These are phyloP conservation scores for Ophion obscuratus DNA, from an alignment of 2,888 invertebrate species.

Conservation along the genomic window DNA sequence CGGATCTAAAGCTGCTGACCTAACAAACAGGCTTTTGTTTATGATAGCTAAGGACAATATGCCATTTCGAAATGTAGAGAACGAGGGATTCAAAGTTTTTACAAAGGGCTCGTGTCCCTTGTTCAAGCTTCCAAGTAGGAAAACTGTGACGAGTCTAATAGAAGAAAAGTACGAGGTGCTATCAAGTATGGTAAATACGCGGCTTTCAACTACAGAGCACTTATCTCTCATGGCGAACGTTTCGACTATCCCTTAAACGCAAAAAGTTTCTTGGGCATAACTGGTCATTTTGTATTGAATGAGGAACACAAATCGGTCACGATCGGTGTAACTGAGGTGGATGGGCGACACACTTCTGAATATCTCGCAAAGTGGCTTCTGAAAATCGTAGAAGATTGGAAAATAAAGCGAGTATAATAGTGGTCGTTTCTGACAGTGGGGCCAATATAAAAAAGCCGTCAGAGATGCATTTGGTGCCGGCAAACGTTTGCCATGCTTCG, in stretches of 20 bases:
- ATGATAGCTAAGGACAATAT: slow-evolving; percentile 15
- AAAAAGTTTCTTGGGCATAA: slow-evolving; percentile 54
- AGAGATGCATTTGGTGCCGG: slow-evolving; percentile 64
- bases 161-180: slow-evolving; percentile 42
- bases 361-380: slow-evolving; percentile 60
- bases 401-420: slow-evolving; percentile 63
- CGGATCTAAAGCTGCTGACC: slow-evolving; percentile 14
- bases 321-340: slow-evolving; percentile 63
- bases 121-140: slow-evolving; percentile 20
- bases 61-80: slow-evolving; percentile 24
- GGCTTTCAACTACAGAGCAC: slow-evolving; percentile 4
- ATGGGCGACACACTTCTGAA: slow-evolving; percentile 66
- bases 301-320: slow-evolving; percentile 53
- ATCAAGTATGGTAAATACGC: slow-evolving; percentile 37
- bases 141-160: slow-evolving; percentile 24
- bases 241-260: slow-evolving; percentile 60
- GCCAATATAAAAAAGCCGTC: slow-evolving; percentile 69
- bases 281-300: slow-evolving; percentile 52
- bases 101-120: not conserved
- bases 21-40: too few species aligned
- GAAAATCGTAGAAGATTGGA: slow-evolving; percentile 63
- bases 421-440: slow-evolving; percentile 69
- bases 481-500: too few species aligned
- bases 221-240: slow-evolving; percentile 60
- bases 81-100: not conserved